Evolutionary conservation across 2,113 vertebrate genomes (phyloP).

Genomic region (Megaceryle torquata): DNA sequence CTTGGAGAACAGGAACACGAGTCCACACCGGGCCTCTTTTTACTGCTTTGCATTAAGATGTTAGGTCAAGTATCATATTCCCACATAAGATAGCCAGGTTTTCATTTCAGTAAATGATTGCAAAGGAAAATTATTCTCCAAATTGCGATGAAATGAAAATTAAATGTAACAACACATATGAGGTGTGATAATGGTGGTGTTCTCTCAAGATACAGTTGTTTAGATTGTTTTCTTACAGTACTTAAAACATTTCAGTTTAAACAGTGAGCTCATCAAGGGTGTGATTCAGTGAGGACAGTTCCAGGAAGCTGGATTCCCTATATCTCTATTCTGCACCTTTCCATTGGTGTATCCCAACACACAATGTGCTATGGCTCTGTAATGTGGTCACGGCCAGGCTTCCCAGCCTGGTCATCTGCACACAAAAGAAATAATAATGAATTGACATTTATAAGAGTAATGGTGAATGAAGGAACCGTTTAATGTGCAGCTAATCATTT

Average conservation of each 20-base stretch:
- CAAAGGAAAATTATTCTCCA: neutral
- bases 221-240: neutral
- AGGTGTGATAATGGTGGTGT: neutral
- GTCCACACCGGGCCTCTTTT: neutral
- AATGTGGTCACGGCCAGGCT: neutral
- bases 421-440: neutral
- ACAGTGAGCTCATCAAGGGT: neutral
- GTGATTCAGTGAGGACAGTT: neutral
- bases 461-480: neutral
- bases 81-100: neutral
- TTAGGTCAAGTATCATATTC: neutral
- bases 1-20: neutral
- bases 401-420: neutral
- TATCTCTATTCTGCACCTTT: neutral
- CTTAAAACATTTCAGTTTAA: neutral
- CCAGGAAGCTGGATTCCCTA: neutral
- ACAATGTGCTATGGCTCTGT: neutral
- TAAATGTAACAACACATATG: neutral
- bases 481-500: neutral
- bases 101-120: neutral
- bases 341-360: neutral
- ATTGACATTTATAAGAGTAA: neutral
- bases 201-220: neutral
- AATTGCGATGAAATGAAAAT: neutral
- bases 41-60: neutral